These are phyloP conservation scores for Stictocephala bisonia DNA, from an alignment of 2,888 invertebrate species.

Conservation along the genomic window DNA sequence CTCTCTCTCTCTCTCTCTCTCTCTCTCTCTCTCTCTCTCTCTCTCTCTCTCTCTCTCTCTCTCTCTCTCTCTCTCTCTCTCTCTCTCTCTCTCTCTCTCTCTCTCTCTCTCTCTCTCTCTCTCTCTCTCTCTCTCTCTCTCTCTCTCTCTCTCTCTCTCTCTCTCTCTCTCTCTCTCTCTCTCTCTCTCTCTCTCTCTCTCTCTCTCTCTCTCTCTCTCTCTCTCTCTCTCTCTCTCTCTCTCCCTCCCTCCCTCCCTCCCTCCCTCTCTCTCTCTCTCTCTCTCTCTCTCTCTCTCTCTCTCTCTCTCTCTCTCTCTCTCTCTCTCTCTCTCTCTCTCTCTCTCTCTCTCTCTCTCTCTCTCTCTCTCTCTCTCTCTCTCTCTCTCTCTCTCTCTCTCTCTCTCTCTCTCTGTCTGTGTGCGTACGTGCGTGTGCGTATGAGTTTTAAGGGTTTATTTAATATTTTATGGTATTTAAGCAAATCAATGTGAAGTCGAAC, in stretches of 20 bases:
- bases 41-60: slow-evolving; percentile 36
- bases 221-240: slow-evolving; percentile 22
- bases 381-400: too few relatives aligned
- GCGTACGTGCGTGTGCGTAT: not conserved
- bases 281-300: not conserved
- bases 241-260: slow-evolving; percentile 15
- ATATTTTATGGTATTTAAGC: too few relatives aligned
- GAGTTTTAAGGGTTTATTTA: too few relatives aligned
- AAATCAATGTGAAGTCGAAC: too few relatives aligned
- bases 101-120: slow-evolving; percentile 45
- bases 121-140: not conserved
- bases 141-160: slow-evolving; percentile 18
- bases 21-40: slow-evolving; percentile 37
- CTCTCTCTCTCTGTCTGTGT: too few relatives aligned
- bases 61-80: slow-evolving; percentile 19
- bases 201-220: not conserved
- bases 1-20: slow-evolving; percentile 34
- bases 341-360: slow-evolving; percentile 12
- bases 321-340: not conserved
- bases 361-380: too few relatives aligned
- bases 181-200: not conserved
- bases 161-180: slow-evolving; percentile 1
- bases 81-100: slow-evolving; percentile 23
- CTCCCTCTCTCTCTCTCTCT: not conserved
- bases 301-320: not conserved